Evolutionary conservation across 2,888 invertebrate species (phyloP).

Genomic region (Volucella inanis): DNA sequence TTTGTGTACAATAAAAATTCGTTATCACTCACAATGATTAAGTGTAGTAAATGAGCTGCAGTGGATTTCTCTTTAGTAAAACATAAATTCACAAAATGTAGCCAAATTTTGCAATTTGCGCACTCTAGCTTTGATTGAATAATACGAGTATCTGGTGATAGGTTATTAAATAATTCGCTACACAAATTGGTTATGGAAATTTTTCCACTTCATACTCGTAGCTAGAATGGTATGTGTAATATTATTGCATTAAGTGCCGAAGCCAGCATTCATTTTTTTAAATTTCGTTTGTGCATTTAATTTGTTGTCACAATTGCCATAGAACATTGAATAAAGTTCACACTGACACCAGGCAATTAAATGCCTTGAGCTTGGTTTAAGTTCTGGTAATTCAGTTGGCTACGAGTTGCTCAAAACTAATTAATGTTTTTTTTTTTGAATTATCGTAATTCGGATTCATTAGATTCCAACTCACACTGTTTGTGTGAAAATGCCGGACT

Average conservation of each 20-base stretch:
- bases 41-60: background rate
- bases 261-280: background rate
- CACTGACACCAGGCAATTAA: constrained; percentile 3
- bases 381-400: background rate
- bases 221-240: background rate
- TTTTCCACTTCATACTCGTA: background rate
- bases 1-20: too few species aligned
- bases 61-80: background rate
- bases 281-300: background rate
- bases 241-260: constrained; percentile 18
- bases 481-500: background rate
- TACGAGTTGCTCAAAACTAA: background rate
- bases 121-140: constrained; percentile 27
- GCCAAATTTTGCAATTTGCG: constrained; percentile 26
- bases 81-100: constrained; percentile 11
- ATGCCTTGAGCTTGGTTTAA: background rate
- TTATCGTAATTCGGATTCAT: constrained; percentile 5
- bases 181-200: constrained; percentile 24
- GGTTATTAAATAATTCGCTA: constrained; percentile 18
- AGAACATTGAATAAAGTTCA: background rate
- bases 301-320: background rate
- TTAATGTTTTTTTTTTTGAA: background rate
- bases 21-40: background rate
- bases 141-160: background rate
- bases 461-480: constrained; percentile 6